phyloP scores from a whole-genome alignment of 2,113 vertebrate genomes.

The Scartelaos histophorus region DNA sequence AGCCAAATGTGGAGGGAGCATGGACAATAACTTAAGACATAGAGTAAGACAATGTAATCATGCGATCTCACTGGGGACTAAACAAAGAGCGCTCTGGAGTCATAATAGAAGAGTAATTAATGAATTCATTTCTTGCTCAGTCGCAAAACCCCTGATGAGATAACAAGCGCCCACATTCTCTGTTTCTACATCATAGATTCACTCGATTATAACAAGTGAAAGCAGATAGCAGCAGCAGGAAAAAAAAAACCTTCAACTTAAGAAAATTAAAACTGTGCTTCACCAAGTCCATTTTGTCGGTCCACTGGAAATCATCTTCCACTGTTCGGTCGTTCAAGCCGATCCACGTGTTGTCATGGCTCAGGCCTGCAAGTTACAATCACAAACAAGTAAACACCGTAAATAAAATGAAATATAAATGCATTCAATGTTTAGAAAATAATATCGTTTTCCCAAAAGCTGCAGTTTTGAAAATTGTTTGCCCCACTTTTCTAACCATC shows the following conservation, averaged over 20 bases:
- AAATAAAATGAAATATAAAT: not conserved
- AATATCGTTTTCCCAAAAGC: not conserved
- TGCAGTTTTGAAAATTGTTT: not conserved
- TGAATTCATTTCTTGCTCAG: slow-evolving; percentile 2
- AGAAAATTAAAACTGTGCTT: not conserved
- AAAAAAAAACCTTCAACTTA: not conserved
- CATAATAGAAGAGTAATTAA: slow-evolving; percentile 10
- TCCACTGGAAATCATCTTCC: slow-evolving; percentile 98
- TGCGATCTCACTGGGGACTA: not conserved
- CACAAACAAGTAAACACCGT: not conserved
- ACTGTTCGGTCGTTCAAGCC: slow-evolving; percentile 95
- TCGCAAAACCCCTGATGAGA: not conserved
- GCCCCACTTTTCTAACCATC: not conserved
- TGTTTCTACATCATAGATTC: slow-evolving; percentile 3
- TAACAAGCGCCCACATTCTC: not conserved
- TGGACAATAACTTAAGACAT: not conserved
- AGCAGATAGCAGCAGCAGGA: not conserved
- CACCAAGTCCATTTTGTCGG: slow-evolving; percentile 90
- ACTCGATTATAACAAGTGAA: not conserved
- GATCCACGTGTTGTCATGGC: slow-evolving; percentile 95
- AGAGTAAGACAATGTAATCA: slow-evolving; percentile 8
- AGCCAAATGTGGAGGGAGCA: not conserved
- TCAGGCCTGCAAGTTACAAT: slow-evolving; percentile 78
- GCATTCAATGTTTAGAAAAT: too few relatives aligned
- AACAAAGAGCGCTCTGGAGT: not conserved